phyloP scores from a whole-genome alignment of 2,113 vertebrate genomes.

The Dromas ardeola region DNA sequence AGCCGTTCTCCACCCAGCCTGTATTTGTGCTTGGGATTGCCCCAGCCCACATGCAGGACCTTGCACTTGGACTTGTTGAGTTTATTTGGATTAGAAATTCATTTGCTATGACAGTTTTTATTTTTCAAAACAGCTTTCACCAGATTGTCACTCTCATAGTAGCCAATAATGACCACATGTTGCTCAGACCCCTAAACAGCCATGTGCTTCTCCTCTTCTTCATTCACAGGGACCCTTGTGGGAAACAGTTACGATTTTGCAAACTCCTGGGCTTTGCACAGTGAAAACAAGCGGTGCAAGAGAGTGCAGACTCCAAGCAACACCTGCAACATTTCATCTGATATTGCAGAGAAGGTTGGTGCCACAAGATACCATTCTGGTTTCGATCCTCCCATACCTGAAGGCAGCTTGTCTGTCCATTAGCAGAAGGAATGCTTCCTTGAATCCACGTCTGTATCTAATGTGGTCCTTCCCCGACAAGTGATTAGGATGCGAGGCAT shows the following conservation, averaged over 20 bases:
- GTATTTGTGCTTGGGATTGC: neutral
- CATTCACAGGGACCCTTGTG: slow-evolving; percentile 82
- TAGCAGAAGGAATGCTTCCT: neutral
- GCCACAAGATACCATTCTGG: neutral
- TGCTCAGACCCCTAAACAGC: neutral
- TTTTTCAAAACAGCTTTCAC: neutral
- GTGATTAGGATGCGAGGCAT: rapidly evolving
- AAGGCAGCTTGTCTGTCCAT: neutral
- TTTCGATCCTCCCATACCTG: neutral
- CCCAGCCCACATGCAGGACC: neutral
- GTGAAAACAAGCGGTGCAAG: slow-evolving; percentile 79
- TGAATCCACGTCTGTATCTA: neutral
- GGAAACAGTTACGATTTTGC: slow-evolving; percentile 89
- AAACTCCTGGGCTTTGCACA: slow-evolving; percentile 94
- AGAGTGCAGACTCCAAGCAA: slow-evolving; percentile 77
- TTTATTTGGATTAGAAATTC: neutral
- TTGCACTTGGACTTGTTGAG: neutral
- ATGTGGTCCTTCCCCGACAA: neutral
- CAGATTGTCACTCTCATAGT: neutral
- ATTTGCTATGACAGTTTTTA: neutral
- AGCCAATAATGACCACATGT: neutral
- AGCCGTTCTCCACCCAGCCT: neutral
- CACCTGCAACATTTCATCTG: slow-evolving; percentile 83
- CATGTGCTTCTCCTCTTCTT: neutral
- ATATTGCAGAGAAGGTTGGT: slow-evolving; percentile 74